phyloP scores from a whole-genome alignment of 2,797 vertebrate genomes.

The Acipenser transmontanus region DNA sequence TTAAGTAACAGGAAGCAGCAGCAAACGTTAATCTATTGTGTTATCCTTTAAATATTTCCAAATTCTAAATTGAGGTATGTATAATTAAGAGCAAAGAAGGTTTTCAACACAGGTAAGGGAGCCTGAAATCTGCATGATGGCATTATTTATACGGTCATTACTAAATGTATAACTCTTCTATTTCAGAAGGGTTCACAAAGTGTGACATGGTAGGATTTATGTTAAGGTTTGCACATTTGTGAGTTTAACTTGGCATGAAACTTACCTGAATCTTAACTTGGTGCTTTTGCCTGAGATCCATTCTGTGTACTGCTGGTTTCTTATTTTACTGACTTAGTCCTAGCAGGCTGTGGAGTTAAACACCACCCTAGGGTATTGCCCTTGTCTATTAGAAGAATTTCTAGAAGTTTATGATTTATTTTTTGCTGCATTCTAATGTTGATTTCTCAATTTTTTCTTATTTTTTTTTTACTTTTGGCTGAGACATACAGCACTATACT shows the following conservation, averaged over 20 bases:
- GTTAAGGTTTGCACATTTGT: background rate
- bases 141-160: conserved; percentile 3
- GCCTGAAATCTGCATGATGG: background rate
- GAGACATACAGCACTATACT: background rate
- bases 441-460: background rate
- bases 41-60: too few species aligned
- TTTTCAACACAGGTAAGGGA: too few species aligned
- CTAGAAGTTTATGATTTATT: background rate
- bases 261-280: too few species aligned
- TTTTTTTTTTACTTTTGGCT: background rate
- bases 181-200: background rate
- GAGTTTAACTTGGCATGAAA: background rate
- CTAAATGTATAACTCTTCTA: background rate
- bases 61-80: too few species aligned
- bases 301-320: background rate
- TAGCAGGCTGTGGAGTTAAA: background rate
- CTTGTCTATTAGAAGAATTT: background rate
- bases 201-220: background rate
- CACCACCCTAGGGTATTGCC: background rate
- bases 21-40: too few species aligned
- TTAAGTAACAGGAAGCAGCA: too few species aligned
- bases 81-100: too few species aligned
- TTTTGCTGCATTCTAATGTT: conserved; percentile 7
- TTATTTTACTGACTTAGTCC: too few species aligned
- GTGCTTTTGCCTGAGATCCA: background rate